Evolutionary conservation across 2,797 vertebrate species (phyloP).

Genomic region (Mastacembelus armatus): DNA sequence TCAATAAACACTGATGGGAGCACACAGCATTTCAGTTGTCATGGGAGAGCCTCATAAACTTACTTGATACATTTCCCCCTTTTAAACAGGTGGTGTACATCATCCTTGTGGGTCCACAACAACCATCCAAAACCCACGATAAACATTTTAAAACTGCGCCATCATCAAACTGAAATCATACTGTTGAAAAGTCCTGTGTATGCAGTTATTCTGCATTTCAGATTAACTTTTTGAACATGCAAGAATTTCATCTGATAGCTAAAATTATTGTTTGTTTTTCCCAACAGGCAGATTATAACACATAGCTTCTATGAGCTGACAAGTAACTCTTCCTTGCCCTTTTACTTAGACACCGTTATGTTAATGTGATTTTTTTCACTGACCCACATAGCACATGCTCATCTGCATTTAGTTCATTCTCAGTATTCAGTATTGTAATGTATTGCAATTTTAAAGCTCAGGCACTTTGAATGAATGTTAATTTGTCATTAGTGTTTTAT

Average conservation of each 20-base stretch:
- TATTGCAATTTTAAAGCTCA: slow-evolving; percentile 6
- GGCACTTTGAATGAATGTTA: slow-evolving; percentile 24
- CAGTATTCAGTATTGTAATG: slow-evolving; percentile 22
- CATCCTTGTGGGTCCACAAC: slow-evolving; percentile 4
- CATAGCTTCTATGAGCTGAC: slow-evolving; percentile 1
- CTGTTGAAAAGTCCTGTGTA: slow-evolving; percentile 10
- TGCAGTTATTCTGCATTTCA: slow-evolving; percentile 25
- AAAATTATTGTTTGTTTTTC: slow-evolving; percentile 22
- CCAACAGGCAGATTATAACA: slow-evolving; percentile 7
- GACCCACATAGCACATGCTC: slow-evolving; percentile 42
- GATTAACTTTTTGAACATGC: slow-evolving; percentile 21
- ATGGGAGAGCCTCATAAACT: slow-evolving; percentile 12
- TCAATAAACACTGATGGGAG: slow-evolving; percentile 21
- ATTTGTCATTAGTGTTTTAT: slow-evolving; percentile 37
- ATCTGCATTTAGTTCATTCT: slow-evolving; percentile 17
- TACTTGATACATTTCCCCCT: background rate
- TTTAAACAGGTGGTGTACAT: slow-evolving; percentile 18
- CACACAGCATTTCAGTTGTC: slow-evolving; percentile 8
- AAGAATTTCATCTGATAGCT: slow-evolving; percentile 23
- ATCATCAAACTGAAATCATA: slow-evolving; percentile 27
- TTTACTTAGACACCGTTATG: slow-evolving; percentile 13
- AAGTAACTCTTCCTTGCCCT: slow-evolving; percentile 20
- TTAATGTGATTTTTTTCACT: slow-evolving; percentile 31
- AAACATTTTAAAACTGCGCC: slow-evolving; percentile 14
- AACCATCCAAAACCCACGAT: slow-evolving; percentile 12